Evolutionary conservation across 2,113 vertebrate species (phyloP).

Genomic region (Cavia aperea): DNA sequence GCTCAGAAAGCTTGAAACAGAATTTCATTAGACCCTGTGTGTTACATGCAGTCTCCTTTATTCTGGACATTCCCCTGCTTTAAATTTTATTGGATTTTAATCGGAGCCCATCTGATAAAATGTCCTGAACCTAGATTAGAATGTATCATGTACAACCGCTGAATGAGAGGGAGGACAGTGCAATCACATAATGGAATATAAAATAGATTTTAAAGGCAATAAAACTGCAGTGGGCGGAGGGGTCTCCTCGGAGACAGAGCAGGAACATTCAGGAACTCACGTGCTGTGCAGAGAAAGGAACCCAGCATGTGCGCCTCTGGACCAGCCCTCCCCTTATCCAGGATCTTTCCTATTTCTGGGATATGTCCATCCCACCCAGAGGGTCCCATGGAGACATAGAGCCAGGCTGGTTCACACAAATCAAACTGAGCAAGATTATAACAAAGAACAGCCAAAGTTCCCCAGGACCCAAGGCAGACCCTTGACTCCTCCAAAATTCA

Average conservation of each 20-base stretch:
- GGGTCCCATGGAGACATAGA: background rate
- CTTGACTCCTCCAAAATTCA: background rate
- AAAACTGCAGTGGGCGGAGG: slow-evolving; percentile 21
- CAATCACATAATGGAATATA: slow-evolving; percentile 62
- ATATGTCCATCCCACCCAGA: too few species aligned
- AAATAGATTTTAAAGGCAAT: slow-evolving; percentile 67
- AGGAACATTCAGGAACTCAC: background rate
- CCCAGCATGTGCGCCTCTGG: background rate
- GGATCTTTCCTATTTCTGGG: too few species aligned
- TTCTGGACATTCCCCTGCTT: slow-evolving; percentile 45
- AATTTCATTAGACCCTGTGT: slow-evolving; percentile 27
- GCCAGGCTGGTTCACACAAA: background rate
- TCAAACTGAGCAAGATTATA: background rate
- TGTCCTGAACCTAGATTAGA: slow-evolving; percentile 58
- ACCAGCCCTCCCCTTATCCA: background rate
- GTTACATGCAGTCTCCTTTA: slow-evolving; percentile 30
- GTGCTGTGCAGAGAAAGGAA: background rate
- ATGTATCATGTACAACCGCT: slow-evolving; percentile 34
- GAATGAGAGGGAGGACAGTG: slow-evolving; percentile 55
- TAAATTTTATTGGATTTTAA: slow-evolving; percentile 71
- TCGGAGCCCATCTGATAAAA: slow-evolving; percentile 62
- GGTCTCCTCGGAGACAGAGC: background rate
- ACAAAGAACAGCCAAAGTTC: background rate
- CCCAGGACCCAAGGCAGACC: background rate
- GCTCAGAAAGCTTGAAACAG: slow-evolving; percentile 24